Evolutionary conservation across 2,797 vertebrate genomes (phyloP).

Genomic region (Ctenopoma multispine): DNA sequence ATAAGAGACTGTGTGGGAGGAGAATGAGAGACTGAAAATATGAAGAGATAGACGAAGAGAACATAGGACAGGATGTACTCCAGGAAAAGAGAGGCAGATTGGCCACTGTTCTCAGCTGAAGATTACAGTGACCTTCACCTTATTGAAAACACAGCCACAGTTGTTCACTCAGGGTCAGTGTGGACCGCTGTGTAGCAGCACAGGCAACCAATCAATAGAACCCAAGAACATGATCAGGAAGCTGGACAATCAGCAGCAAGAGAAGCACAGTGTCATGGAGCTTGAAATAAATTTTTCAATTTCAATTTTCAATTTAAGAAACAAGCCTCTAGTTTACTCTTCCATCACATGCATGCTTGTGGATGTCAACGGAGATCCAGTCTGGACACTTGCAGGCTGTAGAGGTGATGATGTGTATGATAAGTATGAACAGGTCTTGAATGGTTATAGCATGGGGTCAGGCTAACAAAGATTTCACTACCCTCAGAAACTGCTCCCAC

Average conservation of each 20-base stretch:
- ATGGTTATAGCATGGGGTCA: no score
- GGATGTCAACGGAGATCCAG: no score
- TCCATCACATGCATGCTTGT: no score
- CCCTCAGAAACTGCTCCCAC: no score
- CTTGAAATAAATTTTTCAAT: no score
- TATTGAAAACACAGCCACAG: slow-evolving; percentile 55
- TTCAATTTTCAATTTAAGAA: no score
- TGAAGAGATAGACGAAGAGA: slow-evolving; percentile 16
- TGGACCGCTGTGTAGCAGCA: neutral
- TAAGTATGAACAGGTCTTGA: no score
- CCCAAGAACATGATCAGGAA: slow-evolving; percentile 26
- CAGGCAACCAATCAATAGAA: slow-evolving; percentile 1
- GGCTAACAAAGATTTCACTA: no score
- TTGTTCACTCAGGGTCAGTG: slow-evolving; percentile 27
- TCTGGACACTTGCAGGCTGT: no score
- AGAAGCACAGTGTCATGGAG: neutral
- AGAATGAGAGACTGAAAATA: slow-evolving; percentile 30
- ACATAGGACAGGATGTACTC: slow-evolving; percentile 12
- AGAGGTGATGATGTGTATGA: no score
- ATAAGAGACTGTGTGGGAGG: neutral
- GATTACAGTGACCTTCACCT: slow-evolving; percentile 44
- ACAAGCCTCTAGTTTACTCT: no score
- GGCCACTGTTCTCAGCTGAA: slow-evolving; percentile 26
- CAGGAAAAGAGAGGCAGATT: slow-evolving; percentile 3
- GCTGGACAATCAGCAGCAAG: slow-evolving; percentile 12